A percentile compares a stretch with the other conserved stretches of the same genome.
Evolutionary conservation across 2,888 invertebrate genomes (phyloP).

Genomic region (Unio pictorum): DNA sequence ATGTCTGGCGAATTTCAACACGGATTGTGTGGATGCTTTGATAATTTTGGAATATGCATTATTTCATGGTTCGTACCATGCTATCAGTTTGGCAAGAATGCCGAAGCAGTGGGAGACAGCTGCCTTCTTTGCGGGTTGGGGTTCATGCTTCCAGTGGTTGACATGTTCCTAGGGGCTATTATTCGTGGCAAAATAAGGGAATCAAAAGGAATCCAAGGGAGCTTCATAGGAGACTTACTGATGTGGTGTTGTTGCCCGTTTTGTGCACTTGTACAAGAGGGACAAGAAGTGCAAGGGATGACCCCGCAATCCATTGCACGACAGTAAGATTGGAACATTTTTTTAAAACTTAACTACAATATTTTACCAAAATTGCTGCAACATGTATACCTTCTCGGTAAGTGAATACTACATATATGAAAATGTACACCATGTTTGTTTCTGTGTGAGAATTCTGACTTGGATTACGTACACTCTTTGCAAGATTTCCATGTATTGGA

Average conservation of each 20-base stretch:
- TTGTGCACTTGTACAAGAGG: conserved; percentile 62
- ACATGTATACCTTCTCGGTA: neutral
- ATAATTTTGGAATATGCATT: conserved; percentile 63
- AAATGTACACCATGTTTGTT: neutral
- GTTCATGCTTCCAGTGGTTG: conserved; percentile 54
- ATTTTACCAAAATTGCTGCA: too few relatives aligned
- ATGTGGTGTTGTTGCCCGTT: conserved; percentile 57
- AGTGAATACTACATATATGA: neutral
- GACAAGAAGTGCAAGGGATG: conserved; percentile 56
- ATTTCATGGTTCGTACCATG: conserved; percentile 66
- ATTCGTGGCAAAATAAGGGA: conserved; percentile 63
- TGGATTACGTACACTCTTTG: neutral
- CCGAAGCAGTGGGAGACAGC: conserved; percentile 64
- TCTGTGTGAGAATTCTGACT: neutral
- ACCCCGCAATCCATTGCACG: conserved; percentile 24
- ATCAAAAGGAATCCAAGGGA: conserved; percentile 59
- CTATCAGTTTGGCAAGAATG: conserved; percentile 67
- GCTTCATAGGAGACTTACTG: conserved; percentile 56
- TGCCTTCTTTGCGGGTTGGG: conserved; percentile 63
- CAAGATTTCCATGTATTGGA: neutral
- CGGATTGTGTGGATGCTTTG: conserved; percentile 67
- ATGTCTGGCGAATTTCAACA: conserved; percentile 56
- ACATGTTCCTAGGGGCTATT: conserved; percentile 51
- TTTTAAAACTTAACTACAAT: too few relatives aligned
- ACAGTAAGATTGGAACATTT: too few relatives aligned